These are phyloP conservation scores for Tragelaphus scriptus DNA, from an alignment of 2,113 vertebrate genomes.

Conservation along the genomic window DNA sequence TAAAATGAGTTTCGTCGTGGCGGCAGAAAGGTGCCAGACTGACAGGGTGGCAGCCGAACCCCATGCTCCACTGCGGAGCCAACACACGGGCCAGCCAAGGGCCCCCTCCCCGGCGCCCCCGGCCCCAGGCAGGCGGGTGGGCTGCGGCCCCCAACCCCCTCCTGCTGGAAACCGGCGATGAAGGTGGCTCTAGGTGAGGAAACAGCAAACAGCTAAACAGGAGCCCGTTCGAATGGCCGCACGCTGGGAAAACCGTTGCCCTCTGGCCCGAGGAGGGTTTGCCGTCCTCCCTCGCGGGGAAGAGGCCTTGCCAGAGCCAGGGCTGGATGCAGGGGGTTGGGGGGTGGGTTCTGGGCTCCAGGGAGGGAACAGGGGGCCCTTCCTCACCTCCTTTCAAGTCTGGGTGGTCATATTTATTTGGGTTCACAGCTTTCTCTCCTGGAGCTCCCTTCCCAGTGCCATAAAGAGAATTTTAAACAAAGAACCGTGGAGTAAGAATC, in stretches of 20 bases:
- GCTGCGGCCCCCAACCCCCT: neutral
- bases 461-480: conserved; percentile 44
- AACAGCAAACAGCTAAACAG: rapidly evolving
- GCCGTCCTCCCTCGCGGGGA: rapidly evolving
- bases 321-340: neutral
- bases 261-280: rapidly evolving
- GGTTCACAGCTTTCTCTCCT: conserved; percentile 29
- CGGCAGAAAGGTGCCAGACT: conserved; percentile 51
- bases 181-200: neutral
- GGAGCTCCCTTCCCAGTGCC: conserved; percentile 12
- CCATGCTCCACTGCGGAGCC: neutral
- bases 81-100: neutral
- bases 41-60: neutral
- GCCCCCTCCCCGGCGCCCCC: neutral
- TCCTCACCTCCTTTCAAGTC: neutral
- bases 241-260: neutral
- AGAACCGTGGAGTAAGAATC: neutral
- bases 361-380: neutral
- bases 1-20: neutral
- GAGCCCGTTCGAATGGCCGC: rapidly evolving
- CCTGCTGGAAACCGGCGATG: neutral
- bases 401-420: conserved; percentile 13
- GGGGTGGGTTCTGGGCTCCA: neutral
- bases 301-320: neutral
- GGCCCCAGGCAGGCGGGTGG: neutral